These are phyloP conservation scores for Panulirus ornatus DNA, from an alignment of 1,140 invertebrate species.

Conservation along the genomic window DNA sequence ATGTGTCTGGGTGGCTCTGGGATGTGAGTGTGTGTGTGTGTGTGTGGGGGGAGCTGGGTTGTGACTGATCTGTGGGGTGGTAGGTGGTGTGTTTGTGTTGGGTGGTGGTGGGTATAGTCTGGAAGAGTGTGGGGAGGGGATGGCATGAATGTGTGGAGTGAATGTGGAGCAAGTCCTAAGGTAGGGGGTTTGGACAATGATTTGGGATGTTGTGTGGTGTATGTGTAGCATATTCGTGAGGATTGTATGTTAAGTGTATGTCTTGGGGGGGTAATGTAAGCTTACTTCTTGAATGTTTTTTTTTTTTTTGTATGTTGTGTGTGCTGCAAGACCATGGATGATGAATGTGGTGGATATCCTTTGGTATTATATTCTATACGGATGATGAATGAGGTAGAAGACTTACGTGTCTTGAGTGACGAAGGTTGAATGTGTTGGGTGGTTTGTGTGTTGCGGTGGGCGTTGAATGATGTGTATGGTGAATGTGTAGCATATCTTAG, in stretches of 20 bases:
- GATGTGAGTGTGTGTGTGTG: constrained; percentile 11
- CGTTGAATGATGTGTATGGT: not conserved
- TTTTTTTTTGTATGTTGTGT: not conserved
- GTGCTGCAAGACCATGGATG: not conserved
- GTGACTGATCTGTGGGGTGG: not conserved
- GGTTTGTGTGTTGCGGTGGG: not conserved
- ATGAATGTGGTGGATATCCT: not conserved
- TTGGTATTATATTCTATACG: not conserved
- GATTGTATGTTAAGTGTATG: not conserved
- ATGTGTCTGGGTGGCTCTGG: not conserved
- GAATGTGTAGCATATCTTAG: too few relatives aligned
- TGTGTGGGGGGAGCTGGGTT: not conserved
- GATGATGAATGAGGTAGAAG: not conserved
- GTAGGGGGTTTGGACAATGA: too few relatives aligned
- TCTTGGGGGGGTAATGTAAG: not conserved
- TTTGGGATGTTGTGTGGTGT: not conserved
- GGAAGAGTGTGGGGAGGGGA: not conserved
- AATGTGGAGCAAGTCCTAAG: too few relatives aligned
- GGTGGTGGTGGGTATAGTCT: not conserved
- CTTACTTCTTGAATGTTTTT: too few relatives aligned
- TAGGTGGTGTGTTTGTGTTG: not conserved
- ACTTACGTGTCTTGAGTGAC: not conserved
- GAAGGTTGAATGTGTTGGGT: not conserved
- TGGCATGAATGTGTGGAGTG: too few relatives aligned
- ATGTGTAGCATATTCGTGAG: not conserved